Percentiles rank a stretch among this genome's conserved stretches.
phyloP scores from a whole-genome alignment of 1,140 invertebrate species.

The Anadara kagoshimensis region DNA sequence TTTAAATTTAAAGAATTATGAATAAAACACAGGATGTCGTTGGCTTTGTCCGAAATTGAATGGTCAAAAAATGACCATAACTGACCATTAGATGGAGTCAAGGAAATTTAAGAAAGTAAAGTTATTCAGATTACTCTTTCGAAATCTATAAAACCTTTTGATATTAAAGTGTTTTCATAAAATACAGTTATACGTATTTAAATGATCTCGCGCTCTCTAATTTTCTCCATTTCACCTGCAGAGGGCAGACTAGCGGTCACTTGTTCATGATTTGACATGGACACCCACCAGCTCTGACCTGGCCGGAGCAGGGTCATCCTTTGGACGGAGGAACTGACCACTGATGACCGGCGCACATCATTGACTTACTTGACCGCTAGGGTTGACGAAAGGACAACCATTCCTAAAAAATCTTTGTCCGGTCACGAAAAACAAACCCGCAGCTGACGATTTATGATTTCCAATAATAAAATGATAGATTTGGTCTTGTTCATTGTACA shows the following conservation, averaged over 20 bases:
- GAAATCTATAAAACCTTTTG: not conserved
- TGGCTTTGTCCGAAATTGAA: no score
- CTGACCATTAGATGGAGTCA: no score
- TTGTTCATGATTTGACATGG: slow-evolving; percentile 12
- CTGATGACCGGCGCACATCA: slow-evolving; percentile 21
- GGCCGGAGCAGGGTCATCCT: slow-evolving; percentile 11
- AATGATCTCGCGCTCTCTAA: not conserved
- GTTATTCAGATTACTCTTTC: no score
- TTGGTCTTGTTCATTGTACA: no score
- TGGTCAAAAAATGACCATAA: no score
- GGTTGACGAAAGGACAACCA: slow-evolving; percentile 21
- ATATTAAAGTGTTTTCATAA: slow-evolving; percentile 21
- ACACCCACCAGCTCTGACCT: slow-evolving; percentile 24
- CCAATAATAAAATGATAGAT: no score
- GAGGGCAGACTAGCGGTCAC: slow-evolving; percentile 21
- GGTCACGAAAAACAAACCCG: no score
- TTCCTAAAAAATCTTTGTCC: no score
- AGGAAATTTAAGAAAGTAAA: no score
- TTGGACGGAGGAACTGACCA: slow-evolving; percentile 16
- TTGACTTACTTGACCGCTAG: slow-evolving; percentile 16
- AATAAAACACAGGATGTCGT: no score
- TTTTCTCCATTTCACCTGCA: slow-evolving; percentile 20
- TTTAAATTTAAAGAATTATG: no score
- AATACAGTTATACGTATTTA: slow-evolving; percentile 26
- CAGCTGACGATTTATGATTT: no score